Percentiles rank a stretch among this genome's conserved stretches.
phyloP scores from a whole-genome alignment of 2,113 vertebrate species.

The Gasterosteus aculeatus region DNA sequence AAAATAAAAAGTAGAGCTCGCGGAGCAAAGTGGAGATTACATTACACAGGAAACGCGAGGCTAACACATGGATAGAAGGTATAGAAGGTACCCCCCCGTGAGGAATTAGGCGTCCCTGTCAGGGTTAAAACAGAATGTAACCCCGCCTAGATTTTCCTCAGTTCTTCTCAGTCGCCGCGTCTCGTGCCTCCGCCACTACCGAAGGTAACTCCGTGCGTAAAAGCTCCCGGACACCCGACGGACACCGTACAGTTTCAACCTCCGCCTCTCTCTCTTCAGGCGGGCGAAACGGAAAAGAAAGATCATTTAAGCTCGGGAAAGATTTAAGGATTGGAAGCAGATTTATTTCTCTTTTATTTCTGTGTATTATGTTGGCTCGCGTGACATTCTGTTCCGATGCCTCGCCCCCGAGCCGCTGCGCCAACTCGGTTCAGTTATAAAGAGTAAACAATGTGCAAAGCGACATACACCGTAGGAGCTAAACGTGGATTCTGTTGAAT shows the following conservation, averaged over 20 bases:
- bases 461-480: slow-evolving; percentile 47
- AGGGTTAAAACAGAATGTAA: slow-evolving; percentile 62
- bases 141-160: slow-evolving; percentile 74
- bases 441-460: slow-evolving; percentile 60
- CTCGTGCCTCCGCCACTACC: slow-evolving; percentile 55
- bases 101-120: too few relatives aligned
- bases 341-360: background rate
- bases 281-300: slow-evolving; percentile 10
- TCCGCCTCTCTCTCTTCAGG: background rate
- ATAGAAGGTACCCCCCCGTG: slow-evolving; percentile 8
- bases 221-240: slow-evolving; percentile 50
- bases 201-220: slow-evolving; percentile 77
- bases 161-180: slow-evolving; percentile 48
- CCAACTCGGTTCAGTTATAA: slow-evolving; percentile 23
- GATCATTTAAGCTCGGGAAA: background rate
- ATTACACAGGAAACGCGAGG: background rate
- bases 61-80: background rate
- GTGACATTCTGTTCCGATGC: slow-evolving; percentile 36
- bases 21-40: background rate
- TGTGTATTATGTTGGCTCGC: background rate
- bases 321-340: slow-evolving; percentile 7
- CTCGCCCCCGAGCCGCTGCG: slow-evolving; percentile 36
- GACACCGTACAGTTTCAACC: slow-evolving; percentile 28
- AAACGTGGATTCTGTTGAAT: slow-evolving; percentile 71
- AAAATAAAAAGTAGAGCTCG: background rate